Percentiles rank a stretch among this genome's conserved stretches.
Evolutionary conservation across 2,888 invertebrate species (phyloP).

Genomic region (Hypselothyrea guttata): DNA sequence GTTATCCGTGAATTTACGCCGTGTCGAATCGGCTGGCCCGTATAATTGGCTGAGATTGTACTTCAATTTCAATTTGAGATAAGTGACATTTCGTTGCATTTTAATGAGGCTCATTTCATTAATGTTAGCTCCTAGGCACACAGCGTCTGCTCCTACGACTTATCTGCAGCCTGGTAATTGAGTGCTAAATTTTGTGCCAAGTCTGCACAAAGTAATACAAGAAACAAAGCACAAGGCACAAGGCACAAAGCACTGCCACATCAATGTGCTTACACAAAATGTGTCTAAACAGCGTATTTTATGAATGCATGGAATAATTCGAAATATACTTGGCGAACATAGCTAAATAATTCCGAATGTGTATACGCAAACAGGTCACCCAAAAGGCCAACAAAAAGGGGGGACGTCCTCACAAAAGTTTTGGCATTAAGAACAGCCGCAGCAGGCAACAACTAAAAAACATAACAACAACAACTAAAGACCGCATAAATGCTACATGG

Average conservation of each 20-base stretch:
- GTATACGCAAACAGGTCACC: conserved; percentile 32
- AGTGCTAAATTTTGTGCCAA: conserved; percentile 68
- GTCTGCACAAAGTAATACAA: conserved; percentile 50
- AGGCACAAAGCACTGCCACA: conserved; percentile 26
- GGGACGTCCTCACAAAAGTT: conserved; percentile 53
- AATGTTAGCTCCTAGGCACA: conserved; percentile 25
- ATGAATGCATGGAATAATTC: conserved; percentile 74
- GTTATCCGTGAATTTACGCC: conserved; percentile 67
- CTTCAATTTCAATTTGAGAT: conserved; percentile 73
- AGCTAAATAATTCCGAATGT: conserved; percentile 69
- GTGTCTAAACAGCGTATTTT: conserved; percentile 69
- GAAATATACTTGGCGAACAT: conserved; percentile 13
- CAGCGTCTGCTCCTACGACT: conserved; percentile 6
- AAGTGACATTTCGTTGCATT: conserved; percentile 78
- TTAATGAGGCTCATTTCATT: conserved; percentile 74
- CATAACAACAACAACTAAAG: conserved; percentile 40
- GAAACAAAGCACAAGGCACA: conserved; percentile 4
- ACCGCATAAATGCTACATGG: conserved; percentile 74
- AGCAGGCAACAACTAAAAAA: conserved; percentile 32
- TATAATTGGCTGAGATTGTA: conserved; percentile 62
- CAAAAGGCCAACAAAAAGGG: conserved; percentile 25
- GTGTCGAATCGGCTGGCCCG: conserved; percentile 39
- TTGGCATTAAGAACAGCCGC: conserved; percentile 59
- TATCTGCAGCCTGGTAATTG: conserved; percentile 54
- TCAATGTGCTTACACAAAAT: conserved; percentile 39